phyloP scores from a whole-genome alignment of 2,113 vertebrate genomes.

The Tauraco erythrolophus region DNA sequence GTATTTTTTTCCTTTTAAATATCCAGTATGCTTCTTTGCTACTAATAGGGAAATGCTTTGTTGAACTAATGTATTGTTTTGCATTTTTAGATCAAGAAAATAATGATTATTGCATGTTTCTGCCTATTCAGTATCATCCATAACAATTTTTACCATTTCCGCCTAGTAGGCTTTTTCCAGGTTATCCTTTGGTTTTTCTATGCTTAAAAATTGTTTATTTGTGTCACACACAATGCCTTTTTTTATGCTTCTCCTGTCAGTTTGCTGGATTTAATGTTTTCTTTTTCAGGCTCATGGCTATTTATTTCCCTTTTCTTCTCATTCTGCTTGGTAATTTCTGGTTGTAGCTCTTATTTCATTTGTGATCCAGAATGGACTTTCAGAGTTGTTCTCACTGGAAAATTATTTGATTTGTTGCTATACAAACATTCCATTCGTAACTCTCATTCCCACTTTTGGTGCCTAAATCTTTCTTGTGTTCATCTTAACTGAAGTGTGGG shows the following conservation, averaged over 20 bases:
- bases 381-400: background rate
- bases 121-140: background rate
- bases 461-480: background rate
- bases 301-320: background rate
- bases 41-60: background rate
- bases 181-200: background rate
- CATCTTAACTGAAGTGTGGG: background rate
- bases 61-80: background rate
- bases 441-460: background rate
- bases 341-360: background rate
- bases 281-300: background rate
- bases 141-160: background rate
- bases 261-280: background rate
- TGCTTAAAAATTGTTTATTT: background rate
- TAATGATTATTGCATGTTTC: background rate
- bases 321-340: background rate
- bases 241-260: background rate
- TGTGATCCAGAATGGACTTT: background rate
- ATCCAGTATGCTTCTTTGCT: background rate
- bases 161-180: background rate
- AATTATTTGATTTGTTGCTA: background rate
- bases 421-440: background rate
- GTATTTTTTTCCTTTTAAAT: background rate
- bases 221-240: background rate
- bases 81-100: background rate